These are phyloP conservation scores for Hylyphantes graminicola DNA, from an alignment of 1,140 invertebrate genomes.

Conservation along the genomic window DNA sequence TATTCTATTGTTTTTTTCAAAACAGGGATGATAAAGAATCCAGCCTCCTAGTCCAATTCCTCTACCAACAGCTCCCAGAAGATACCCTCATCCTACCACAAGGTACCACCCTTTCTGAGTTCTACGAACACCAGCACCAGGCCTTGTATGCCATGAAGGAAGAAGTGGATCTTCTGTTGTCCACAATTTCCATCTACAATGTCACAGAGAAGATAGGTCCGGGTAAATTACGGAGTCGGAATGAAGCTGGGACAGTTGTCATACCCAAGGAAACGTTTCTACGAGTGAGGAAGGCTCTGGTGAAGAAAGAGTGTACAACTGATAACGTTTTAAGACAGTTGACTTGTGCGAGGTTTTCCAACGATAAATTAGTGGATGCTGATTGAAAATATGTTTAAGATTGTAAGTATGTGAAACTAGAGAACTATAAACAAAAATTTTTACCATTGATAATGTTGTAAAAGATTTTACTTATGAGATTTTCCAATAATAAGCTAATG, in stretches of 20 bases:
- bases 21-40: constrained; percentile 19
- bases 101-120: not conserved
- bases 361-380: no score
- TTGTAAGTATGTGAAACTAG: no score
- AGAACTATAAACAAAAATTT: no score
- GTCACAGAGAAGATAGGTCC: not conserved
- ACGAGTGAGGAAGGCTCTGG: constrained; percentile 5
- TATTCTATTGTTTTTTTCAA: not conserved
- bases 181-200: constrained; percentile 23
- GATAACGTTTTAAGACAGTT: constrained; percentile 17
- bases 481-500: no score
- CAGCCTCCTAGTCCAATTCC: not conserved
- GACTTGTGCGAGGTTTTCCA: not conserved
- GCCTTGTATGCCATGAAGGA: constrained; percentile 28
- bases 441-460: no score
- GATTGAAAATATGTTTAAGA: no score
- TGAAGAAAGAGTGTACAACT: constrained; percentile 29
- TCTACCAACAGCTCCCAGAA: constrained; percentile 3
- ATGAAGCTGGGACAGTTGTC: constrained; percentile 3
- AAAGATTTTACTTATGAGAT: no score
- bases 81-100: constrained; percentile 15
- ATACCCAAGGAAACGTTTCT: constrained; percentile 29
- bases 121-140: not conserved
- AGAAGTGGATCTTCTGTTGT: constrained; percentile 31
- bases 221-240: not conserved